Evolutionary conservation across 2,888 invertebrate genomes (phyloP).

Genomic region (Hypomecis atomaria): DNA sequence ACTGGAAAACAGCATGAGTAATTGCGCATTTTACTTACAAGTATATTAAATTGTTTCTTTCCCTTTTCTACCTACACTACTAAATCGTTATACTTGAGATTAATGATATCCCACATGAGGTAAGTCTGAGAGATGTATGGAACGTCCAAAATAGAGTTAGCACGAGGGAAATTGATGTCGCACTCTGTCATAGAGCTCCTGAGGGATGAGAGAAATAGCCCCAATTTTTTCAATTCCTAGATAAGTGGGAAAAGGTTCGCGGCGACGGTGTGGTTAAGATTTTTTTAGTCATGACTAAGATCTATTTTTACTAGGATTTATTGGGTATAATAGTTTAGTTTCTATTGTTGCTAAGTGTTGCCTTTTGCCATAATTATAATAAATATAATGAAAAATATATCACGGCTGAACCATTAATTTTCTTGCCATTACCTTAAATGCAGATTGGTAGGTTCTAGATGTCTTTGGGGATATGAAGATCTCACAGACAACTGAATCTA

Average conservation of each 20-base stretch:
- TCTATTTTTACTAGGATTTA: background rate
- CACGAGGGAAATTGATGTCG: slow-evolving; percentile 27
- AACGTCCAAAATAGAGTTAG: slow-evolving; percentile 27
- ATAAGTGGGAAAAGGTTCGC: slow-evolving; percentile 19
- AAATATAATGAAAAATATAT: too few species aligned
- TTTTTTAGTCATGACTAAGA: background rate
- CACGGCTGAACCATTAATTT: too few species aligned
- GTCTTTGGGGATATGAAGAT: too few species aligned
- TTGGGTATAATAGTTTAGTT: too few species aligned
- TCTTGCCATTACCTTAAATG: too few species aligned
- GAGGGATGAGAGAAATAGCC: slow-evolving; percentile 24
- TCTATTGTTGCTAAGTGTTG: too few species aligned
- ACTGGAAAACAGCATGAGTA: too few species aligned
- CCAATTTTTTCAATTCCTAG: slow-evolving; percentile 25
- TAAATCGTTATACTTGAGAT: slow-evolving; percentile 14
- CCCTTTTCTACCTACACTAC: background rate
- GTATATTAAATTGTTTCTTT: background rate
- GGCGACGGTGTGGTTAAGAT: background rate
- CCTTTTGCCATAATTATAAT: too few species aligned
- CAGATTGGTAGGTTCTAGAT: too few species aligned
- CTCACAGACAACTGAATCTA: too few species aligned
- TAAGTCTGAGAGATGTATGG: slow-evolving; percentile 17
- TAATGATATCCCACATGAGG: slow-evolving; percentile 19
- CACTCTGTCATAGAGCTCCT: slow-evolving; percentile 28
- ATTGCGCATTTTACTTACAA: too few species aligned